Evolutionary conservation across 64 coral and sea anemone genomes (phyloP), one percentile per base, ranked within the genome.

Genomic region (Trachythela sp.): DNA sequence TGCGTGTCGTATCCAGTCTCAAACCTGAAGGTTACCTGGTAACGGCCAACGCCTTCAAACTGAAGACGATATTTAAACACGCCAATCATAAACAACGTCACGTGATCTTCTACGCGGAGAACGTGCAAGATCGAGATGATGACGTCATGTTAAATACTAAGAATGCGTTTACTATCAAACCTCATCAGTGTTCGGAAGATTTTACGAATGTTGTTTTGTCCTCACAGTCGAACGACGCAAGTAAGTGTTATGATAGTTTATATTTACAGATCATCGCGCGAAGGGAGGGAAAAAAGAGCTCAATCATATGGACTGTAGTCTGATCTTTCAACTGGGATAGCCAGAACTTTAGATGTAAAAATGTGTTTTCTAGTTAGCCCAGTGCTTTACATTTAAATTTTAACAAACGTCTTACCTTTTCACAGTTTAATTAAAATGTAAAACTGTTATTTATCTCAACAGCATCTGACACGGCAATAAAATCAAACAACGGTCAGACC

Each of bases 31-130:
- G 96, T 29, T 99, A 99, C 30, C 91, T 99, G 0, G 87, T 99
- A 2, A 99, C 93, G 6, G 93, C 96, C 0, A 94, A 99, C 83
- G 94, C 93, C 0, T 99, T 99, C 43, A 99, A 99, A 89, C 87
- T 99, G 20, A 94, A 92, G 84, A 99, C 96, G 0, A 93, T 99
- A 50, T 99, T 99, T 54, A 99, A 99, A 85, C 96, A 99, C 54
- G 86, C 96, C 9, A 80, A 80, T 4, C 89, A 91, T 40, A 99
- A 95, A 45, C 89, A 99, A 72, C 93, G 94, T 26, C 94, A 99
- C 51, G 96, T 95, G 34, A 92, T 94, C 33, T 95, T 99, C 91
- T 99, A 94, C 56, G 96, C 93, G 5, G 92, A 94, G 58, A 93
- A 94, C 77, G 67, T 92, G 37, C 91, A 94, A 9, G 86, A 84